A percentile compares a stretch with the other conserved stretches of the same genome.
These are phyloP conservation scores for Euwallacea fornicatus DNA, from an alignment of 1,140 invertebrate genomes.

Conservation along the genomic window DNA sequence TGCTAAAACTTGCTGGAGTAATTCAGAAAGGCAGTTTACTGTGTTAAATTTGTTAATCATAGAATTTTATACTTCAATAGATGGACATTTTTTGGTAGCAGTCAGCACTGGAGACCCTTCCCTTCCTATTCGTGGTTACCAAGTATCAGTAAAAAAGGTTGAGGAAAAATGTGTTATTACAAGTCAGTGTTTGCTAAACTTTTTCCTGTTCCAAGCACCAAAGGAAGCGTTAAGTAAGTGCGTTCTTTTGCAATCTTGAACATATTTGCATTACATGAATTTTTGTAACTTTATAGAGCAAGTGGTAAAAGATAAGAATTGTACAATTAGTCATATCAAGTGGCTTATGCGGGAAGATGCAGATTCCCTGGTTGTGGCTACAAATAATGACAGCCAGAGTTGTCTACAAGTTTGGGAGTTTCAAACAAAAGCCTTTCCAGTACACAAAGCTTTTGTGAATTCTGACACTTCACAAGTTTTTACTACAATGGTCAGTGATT, in stretches of 20 bases:
- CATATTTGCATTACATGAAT: not conserved
- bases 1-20: not conserved
- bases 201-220: slow-evolving; percentile 70
- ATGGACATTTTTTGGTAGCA: slow-evolving; percentile 79
- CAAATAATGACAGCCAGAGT: slow-evolving; percentile 63
- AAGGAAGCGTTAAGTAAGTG: slow-evolving; percentile 56
- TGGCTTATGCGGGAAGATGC: slow-evolving; percentile 81
- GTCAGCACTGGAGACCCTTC: slow-evolving; percentile 70
- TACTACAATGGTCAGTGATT: slow-evolving; percentile 69
- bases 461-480: slow-evolving; percentile 60
- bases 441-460: slow-evolving; percentile 71
- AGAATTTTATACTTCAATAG: slow-evolving; percentile 49
- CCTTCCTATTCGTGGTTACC: slow-evolving; percentile 75
- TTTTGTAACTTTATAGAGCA: slow-evolving; percentile 44
- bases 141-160: slow-evolving; percentile 63
- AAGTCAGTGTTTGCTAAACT: slow-evolving; percentile 77
- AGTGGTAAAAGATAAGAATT: slow-evolving; percentile 46
- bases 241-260: not conserved
- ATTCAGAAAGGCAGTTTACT: not conserved
- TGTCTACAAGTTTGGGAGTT: slow-evolving; percentile 87
- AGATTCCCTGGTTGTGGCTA: slow-evolving; percentile 77
- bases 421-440: slow-evolving; percentile 72
- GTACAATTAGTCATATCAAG: slow-evolving; percentile 68
- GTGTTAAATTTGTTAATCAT: not conserved
- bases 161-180: slow-evolving; percentile 60